These are phyloP conservation scores for Scomber japonicus DNA, from an alignment of 2,113 vertebrate genomes.

Conservation along the genomic window DNA sequence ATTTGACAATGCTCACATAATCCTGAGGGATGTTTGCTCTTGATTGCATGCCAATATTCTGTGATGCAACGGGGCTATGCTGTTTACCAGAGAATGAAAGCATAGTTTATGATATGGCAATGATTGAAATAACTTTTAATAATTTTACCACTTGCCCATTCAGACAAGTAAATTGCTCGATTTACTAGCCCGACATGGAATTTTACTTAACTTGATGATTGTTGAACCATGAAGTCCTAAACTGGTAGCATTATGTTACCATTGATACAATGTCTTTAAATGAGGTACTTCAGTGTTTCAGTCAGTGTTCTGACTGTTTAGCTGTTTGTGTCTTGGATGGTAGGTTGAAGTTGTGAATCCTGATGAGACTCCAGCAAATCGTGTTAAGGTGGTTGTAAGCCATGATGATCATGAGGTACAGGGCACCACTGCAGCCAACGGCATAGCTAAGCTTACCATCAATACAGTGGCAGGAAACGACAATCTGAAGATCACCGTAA, in stretches of 20 bases:
- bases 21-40: no score
- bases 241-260: not conserved
- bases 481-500: conserved; percentile 66
- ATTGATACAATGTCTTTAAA: not conserved
- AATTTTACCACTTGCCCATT: no score
- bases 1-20: no score
- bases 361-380: conserved; percentile 80
- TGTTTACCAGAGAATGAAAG: not conserved
- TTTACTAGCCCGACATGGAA: no score
- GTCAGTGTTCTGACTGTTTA: not conserved
- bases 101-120: no score
- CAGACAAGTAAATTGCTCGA: no score
- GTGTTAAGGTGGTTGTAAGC: conserved; percentile 58
- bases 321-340: conserved; percentile 1
- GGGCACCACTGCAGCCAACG: conserved; percentile 56
- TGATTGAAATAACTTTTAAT: no score
- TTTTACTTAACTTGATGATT: no score
- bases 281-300: not conserved
- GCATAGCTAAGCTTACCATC: conserved; percentile 75
- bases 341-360: conserved; percentile 86
- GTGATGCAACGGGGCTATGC: not conserved
- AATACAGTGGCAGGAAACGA: conserved; percentile 53
- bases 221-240: no score
- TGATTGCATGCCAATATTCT: not conserved
- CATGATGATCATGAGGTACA: not conserved